A percentile compares a stretch with the other conserved stretches of the same genome.
Evolutionary conservation across 2,113 vertebrate genomes (phyloP).

Genomic region (Stercorarius parasiticus): DNA sequence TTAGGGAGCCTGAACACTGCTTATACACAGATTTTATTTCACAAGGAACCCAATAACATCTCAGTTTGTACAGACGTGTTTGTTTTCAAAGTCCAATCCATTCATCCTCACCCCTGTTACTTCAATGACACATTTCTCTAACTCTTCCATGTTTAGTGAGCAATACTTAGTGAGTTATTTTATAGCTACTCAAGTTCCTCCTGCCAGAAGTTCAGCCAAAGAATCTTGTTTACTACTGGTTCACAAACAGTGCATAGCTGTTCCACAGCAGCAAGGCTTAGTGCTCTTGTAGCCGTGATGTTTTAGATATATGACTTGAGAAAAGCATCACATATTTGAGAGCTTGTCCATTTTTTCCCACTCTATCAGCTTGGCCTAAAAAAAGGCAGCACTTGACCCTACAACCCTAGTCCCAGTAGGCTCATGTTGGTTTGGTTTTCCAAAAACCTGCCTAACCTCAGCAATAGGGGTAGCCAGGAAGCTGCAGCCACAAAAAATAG

Average conservation of each 20-base stretch:
- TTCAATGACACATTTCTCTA: constrained; percentile 6
- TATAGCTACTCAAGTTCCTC: neutral
- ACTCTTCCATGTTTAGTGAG: neutral
- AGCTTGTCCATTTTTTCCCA: neutral
- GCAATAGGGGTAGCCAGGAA: neutral
- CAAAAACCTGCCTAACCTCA: neutral
- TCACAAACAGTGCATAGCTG: neutral
- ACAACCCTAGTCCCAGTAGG: neutral
- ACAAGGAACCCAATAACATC: neutral
- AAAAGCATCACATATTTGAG: neutral
- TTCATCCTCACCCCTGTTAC: neutral
- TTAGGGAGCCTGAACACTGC: neutral
- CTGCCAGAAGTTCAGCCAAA: constrained; percentile 16
- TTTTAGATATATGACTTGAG: neutral
- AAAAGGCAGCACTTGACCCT: neutral
- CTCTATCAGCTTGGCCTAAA: neutral
- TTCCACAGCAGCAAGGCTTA: neutral
- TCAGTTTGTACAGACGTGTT: neutral
- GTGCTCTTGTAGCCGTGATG: neutral
- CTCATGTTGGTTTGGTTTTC: neutral
- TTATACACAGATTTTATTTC: neutral
- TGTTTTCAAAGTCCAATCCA: neutral
- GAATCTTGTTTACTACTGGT: neutral
- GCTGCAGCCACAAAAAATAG: neutral
- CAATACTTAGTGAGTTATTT: neutral